Conservation (phyloP, 2,888 invertebrate species). For the Suillia variegata region DNA sequence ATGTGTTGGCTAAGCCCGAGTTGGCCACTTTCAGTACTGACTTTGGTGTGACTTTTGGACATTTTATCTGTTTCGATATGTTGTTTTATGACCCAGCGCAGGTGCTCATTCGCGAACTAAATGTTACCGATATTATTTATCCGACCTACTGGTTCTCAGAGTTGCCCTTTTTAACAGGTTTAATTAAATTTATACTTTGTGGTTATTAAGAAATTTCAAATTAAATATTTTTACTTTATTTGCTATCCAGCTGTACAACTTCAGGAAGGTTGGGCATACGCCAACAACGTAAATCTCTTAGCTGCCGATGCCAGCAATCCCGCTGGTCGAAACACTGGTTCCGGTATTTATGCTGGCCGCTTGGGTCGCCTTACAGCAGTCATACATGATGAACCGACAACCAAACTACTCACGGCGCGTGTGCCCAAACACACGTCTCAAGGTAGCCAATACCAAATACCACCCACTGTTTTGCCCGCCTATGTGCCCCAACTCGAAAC, state of each 20-base stretch:
- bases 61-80: slow-evolving; percentile 84
- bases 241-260: slow-evolving; percentile 62
- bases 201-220: not conserved
- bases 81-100: slow-evolving; percentile 74
- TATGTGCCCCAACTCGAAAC: slow-evolving; percentile 37
- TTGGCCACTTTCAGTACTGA: slow-evolving; percentile 73
- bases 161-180: slow-evolving; percentile 67
- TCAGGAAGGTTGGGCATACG: slow-evolving; percentile 68
- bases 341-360: slow-evolving; percentile 66
- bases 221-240: not conserved
- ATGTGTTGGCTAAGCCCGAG: slow-evolving; percentile 62
- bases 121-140: slow-evolving; percentile 58
- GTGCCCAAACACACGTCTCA: slow-evolving; percentile 46
- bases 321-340: slow-evolving; percentile 64
- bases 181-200: not conserved
- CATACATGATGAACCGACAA: slow-evolving; percentile 39
- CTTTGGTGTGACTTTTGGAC: slow-evolving; percentile 79
- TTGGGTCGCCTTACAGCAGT: slow-evolving; percentile 46
- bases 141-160: slow-evolving; percentile 84
- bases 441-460: slow-evolving; percentile 19
- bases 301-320: slow-evolving; percentile 67
- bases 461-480: slow-evolving; percentile 22
- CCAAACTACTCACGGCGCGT: slow-evolving; percentile 39
- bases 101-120: slow-evolving; percentile 48
- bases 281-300: slow-evolving; percentile 66